Conservation (phyloP, 2,888 invertebrate genomes). For the Autographa gamma region DNA sequence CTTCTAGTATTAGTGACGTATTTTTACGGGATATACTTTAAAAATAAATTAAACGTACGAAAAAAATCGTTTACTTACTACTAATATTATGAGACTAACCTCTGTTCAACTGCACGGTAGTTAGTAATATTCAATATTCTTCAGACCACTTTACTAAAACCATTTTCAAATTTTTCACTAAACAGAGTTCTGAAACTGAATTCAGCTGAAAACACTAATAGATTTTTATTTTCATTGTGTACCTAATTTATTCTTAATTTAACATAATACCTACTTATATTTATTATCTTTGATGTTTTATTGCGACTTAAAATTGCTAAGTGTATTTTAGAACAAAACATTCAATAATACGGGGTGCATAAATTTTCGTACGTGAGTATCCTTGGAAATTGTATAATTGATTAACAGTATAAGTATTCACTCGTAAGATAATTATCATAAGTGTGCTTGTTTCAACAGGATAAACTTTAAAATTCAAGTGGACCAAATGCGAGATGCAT, state of each 20-base stretch:
- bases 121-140: no score
- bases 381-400: not conserved
- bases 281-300: not conserved
- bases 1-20: not conserved
- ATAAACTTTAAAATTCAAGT: not conserved
- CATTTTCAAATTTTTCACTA: no score
- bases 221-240: not conserved
- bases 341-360: not conserved
- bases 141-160: no score
- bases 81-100: no score
- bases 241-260: not conserved
- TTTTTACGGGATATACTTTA: not conserved
- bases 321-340: not conserved
- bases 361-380: not conserved
- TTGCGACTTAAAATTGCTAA: not conserved
- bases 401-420: not conserved
- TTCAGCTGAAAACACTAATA: not conserved
- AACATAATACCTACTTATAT: not conserved
- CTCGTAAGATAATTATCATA: not conserved
- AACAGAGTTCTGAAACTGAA: no score
- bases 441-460: not conserved
- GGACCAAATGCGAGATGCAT: no score
- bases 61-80: no score
- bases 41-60: not conserved
- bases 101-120: no score